Evolutionary conservation across 2,797 vertebrate genomes (phyloP), one percentile per base, ranked within the genome.

Genomic region (Aldrovandia affinis): DNA sequence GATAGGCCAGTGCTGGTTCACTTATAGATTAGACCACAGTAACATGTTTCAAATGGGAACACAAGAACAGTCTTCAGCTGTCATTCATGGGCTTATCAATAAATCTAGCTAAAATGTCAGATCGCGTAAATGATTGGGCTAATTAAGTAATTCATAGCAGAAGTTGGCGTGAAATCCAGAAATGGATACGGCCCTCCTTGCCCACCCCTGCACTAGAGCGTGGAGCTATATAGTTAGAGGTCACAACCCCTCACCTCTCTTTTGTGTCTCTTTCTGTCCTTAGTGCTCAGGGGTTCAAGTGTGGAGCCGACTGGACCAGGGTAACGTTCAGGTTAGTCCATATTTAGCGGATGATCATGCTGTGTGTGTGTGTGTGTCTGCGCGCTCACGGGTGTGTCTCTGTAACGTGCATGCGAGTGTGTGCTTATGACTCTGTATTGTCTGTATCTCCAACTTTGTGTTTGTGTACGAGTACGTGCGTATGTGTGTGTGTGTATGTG

Each of bases 291-390:
- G 97, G 98, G 52, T 99, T 99, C 92, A 99, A 99, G 89, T 99
- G 98, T 78, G 98, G 98, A 81, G 97, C 98, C 0, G 98, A 99
- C 86, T 99, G 98, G 97, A 99, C 97, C 0, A 95, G 98, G 93
- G 97, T 97, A 7, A 96, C 97, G 5, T 99, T 98, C 95, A 99
- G 98, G 98, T 99, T 86, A 92, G 94, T 85, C 12, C 20, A 22
- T 25, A 2, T 22, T 28, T 52, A 9, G 30, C 0, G 1, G 61
- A 33, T 22, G 18, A 25, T 54, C 25, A 47, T 81, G 30, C 65
- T 39, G 3, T 65, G 20, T 82, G 42, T 39, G 20, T 65, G 8
- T 36, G 8, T 25, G 44, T 6, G 15, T 20, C 12, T 68, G 63
- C 2, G 36, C 25, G 18, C 3, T 39, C 30, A 4, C 30, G 8